phyloP scores from a whole-genome alignment of 1,140 invertebrate species.

The Eupeodes corollae region DNA sequence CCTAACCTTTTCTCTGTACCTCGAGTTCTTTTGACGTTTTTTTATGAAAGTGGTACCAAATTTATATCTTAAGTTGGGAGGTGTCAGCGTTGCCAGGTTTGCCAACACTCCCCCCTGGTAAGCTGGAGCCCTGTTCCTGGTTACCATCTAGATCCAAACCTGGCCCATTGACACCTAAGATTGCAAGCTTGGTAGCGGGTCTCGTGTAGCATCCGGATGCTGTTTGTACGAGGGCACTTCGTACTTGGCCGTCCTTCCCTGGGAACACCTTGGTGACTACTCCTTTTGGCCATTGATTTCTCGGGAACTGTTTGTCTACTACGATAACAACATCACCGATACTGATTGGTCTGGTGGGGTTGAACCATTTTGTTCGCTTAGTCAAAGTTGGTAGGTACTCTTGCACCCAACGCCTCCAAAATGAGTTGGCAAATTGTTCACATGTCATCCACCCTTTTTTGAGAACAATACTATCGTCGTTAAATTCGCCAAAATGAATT shows the following conservation, averaged over 20 bases:
- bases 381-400: neutral
- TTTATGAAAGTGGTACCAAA: too few species aligned
- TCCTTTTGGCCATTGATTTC: neutral
- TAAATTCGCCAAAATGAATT: neutral
- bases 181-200: too few species aligned
- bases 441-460: neutral
- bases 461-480: neutral
- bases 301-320: neutral
- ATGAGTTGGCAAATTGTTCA: neutral
- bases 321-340: neutral
- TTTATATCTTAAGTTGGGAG: too few species aligned
- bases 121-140: too few species aligned
- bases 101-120: too few species aligned
- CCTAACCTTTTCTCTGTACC: too few species aligned
- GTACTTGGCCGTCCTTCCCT: neutral
- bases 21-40: too few species aligned
- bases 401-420: neutral
- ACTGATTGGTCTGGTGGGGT: neutral
- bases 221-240: neutral
- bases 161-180: too few species aligned
- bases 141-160: too few species aligned
- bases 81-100: too few species aligned
- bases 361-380: neutral
- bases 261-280: neutral
- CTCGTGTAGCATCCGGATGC: too few species aligned